phyloP scores from a whole-genome alignment of 2,113 vertebrate species.

The Podarcis cretensis region DNA sequence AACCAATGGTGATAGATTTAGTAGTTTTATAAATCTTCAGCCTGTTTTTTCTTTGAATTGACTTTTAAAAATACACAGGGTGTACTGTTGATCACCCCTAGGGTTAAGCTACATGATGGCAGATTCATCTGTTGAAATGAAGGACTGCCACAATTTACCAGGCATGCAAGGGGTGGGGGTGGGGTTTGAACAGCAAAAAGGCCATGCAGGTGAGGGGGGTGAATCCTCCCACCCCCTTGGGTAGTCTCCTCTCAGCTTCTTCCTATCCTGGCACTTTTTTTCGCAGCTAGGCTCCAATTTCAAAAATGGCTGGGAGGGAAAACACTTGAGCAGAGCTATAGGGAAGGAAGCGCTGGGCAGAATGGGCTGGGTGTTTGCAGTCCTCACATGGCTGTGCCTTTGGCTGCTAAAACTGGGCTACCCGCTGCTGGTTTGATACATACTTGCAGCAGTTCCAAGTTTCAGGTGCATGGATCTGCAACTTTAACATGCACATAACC shows the following conservation, averaged over 20 bases:
- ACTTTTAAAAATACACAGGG: not conserved
- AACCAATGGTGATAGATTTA: not conserved
- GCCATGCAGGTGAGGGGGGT: not conserved
- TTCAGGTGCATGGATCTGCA: not conserved
- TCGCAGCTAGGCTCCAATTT: not conserved
- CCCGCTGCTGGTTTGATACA: not conserved
- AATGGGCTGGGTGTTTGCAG: too few species aligned
- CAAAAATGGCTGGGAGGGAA: not conserved
- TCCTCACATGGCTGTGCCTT: not conserved
- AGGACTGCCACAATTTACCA: not conserved
- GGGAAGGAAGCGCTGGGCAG: not conserved
- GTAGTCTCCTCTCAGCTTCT: not conserved
- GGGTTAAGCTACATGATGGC: not conserved
- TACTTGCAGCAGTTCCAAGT: not conserved
- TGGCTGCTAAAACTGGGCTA: not conserved
- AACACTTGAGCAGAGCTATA: not conserved
- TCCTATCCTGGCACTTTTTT: not conserved
- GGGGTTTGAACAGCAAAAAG: not conserved
- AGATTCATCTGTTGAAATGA: not conserved
- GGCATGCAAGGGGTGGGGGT: not conserved
- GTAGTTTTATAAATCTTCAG: not conserved
- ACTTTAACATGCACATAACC: not conserved
- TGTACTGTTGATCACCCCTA: not conserved
- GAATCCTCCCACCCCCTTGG: not conserved
- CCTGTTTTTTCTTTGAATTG: not conserved